Evolutionary conservation across 2,797 vertebrate species (phyloP).

Genomic region (Cossypha polioptera): DNA sequence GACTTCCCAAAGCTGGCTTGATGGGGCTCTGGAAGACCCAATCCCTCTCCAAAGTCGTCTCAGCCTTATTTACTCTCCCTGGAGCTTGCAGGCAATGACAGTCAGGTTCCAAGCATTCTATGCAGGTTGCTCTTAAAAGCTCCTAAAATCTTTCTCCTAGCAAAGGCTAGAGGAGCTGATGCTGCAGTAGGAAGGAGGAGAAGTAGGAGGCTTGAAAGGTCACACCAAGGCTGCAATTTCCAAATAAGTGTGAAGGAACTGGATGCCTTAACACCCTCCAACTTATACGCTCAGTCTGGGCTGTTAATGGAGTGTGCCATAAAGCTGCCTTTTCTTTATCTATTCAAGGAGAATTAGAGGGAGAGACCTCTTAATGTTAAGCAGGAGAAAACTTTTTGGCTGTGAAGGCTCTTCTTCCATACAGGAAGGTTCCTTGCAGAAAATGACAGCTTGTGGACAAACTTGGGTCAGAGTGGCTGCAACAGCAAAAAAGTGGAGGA

Average conservation of each 20-base stretch:
- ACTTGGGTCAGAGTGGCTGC: background rate
- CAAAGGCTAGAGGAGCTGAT: background rate
- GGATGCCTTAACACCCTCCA: background rate
- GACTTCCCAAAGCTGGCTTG: background rate
- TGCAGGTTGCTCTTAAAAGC: background rate
- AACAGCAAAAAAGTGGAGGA: background rate
- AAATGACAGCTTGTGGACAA: background rate
- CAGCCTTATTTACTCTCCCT: background rate
- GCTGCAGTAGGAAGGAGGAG: background rate
- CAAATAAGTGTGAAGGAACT: background rate
- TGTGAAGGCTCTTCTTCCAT: background rate
- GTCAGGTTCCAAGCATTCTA: fast-evolving
- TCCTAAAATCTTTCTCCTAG: background rate
- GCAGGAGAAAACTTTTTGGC: background rate
- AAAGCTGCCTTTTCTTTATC: background rate
- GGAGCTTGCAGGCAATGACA: background rate
- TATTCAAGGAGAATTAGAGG: background rate
- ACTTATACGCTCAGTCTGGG: background rate
- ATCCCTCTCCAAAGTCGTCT: background rate
- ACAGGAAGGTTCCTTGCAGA: background rate
- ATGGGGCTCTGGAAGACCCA: background rate
- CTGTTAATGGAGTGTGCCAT: fast-evolving
- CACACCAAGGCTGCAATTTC: background rate
- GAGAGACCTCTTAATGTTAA: background rate
- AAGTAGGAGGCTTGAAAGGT: background rate